Percentiles rank a stretch among this genome's conserved stretches.
These are phyloP conservation scores for Thalassarche chlororhynchos DNA, from an alignment of 2,113 vertebrate species.

Conservation along the genomic window DNA sequence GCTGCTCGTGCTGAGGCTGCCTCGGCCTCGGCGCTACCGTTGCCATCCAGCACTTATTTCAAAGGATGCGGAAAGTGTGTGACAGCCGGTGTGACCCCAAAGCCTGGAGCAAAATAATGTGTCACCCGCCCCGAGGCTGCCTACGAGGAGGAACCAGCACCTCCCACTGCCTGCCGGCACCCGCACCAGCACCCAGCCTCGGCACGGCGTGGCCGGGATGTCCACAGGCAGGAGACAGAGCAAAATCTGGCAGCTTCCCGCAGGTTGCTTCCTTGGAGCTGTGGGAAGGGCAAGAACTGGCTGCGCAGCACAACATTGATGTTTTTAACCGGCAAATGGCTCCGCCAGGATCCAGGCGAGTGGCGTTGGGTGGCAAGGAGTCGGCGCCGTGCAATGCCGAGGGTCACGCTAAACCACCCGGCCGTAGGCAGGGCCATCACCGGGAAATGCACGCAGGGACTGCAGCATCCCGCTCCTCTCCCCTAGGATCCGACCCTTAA, in stretches of 20 bases:
- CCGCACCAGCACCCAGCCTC: neutral
- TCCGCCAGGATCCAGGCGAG: fast-evolving
- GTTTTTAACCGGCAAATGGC: fast-evolving
- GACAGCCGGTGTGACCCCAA: neutral
- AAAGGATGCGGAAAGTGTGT: neutral
- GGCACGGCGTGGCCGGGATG: fast-evolving
- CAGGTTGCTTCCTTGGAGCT: neutral
- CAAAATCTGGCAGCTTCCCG: neutral
- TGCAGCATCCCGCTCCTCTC: neutral
- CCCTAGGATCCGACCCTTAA: fast-evolving
- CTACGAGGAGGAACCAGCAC: neutral
- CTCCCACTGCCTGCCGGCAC: neutral
- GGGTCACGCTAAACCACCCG: neutral
- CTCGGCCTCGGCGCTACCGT: neutral
- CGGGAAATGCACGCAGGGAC: fast-evolving
- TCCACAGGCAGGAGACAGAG: neutral
- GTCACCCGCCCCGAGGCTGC: neutral
- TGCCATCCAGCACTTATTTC: neutral
- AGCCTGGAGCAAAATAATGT: neutral
- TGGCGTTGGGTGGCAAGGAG: neutral
- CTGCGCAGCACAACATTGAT: fast-evolving
- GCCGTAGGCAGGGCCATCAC: neutral
- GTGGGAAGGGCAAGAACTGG: neutral
- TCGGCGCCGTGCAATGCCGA: fast-evolving
- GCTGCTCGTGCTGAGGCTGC: neutral